These are phyloP conservation scores for Monodelphis domestica DNA, from an alignment of 2,797 vertebrate species.

Conservation along the genomic window DNA sequence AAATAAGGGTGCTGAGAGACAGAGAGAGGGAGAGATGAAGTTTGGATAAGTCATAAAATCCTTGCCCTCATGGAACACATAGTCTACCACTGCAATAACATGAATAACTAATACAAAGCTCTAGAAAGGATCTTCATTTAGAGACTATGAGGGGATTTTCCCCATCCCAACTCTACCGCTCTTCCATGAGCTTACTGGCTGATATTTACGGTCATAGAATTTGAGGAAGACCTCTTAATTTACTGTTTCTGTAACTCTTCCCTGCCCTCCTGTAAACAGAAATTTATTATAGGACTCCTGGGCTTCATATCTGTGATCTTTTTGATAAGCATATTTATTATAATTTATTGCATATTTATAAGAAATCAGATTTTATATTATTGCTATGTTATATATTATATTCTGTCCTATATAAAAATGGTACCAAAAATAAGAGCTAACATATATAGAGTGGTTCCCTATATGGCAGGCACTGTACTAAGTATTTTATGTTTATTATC, in stretches of 20 bases:
- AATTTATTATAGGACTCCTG: neutral
- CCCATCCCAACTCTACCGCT: neutral
- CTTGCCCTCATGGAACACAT: neutral
- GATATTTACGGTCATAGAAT: neutral
- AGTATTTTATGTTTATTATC: too few species aligned
- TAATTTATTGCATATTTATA: too few species aligned
- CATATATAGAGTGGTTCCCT: too few species aligned
- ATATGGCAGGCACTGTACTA: too few species aligned
- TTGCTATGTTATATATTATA: too few species aligned
- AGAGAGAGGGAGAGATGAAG: too few species aligned
- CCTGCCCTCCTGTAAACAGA: neutral
- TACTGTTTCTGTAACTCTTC: neutral
- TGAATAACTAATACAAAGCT: neutral
- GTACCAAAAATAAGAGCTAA: too few species aligned
- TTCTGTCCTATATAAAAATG: too few species aligned
- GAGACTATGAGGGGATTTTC: neutral
- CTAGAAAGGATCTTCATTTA: neutral
- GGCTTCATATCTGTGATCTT: neutral
- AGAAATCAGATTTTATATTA: too few species aligned
- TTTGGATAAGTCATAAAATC: neutral
- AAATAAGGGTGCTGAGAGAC: neutral
- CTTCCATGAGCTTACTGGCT: neutral
- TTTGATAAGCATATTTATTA: too few species aligned
- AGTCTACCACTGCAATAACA: neutral
- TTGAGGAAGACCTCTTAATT: neutral